A percentile compares a stretch with the other conserved stretches of the same genome.
Evolutionary conservation across 2,888 invertebrate species (phyloP).

Genomic region (Charanyca ferruginea): DNA sequence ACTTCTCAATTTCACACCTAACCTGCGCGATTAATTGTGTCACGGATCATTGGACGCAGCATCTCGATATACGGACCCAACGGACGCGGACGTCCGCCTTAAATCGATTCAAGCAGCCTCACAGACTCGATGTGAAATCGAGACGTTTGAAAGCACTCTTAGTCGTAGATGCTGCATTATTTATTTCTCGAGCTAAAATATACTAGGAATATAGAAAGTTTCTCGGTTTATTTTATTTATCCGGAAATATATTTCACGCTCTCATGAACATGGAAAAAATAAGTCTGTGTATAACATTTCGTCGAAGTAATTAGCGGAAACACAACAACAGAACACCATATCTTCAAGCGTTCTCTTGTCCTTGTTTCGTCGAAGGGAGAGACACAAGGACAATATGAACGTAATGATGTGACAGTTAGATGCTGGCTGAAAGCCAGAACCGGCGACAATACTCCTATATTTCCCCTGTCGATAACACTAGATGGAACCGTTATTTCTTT

Average conservation of each 20-base stretch:
- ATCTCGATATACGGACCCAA: slow-evolving; percentile 48
- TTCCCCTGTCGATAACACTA: slow-evolving; percentile 78
- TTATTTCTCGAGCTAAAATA: slow-evolving; percentile 40
- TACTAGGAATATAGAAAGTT: slow-evolving; percentile 10
- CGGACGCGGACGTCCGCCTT: slow-evolving; percentile 36
- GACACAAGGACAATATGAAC: slow-evolving; percentile 56
- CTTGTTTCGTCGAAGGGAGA: slow-evolving; percentile 39
- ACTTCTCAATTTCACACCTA: slow-evolving; percentile 51
- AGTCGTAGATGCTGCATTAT: slow-evolving; percentile 52
- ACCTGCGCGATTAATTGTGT: slow-evolving; percentile 53
- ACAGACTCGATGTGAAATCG: slow-evolving; percentile 44
- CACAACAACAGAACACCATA: slow-evolving; percentile 45
- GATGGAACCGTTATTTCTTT: slow-evolving; percentile 48
- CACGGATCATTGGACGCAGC: slow-evolving; percentile 50
- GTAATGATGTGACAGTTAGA: slow-evolving; percentile 66
- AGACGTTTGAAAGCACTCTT: slow-evolving; percentile 53
- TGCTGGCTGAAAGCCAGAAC: slow-evolving; percentile 78
- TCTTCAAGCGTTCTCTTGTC: slow-evolving; percentile 51
- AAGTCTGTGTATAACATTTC: slow-evolving; percentile 11
- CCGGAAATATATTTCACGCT: slow-evolving; percentile 15
- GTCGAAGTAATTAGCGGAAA: slow-evolving; percentile 47
- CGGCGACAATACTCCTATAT: slow-evolving; percentile 77
- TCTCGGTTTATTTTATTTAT: slow-evolving; percentile 19
- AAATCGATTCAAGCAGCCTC: slow-evolving; percentile 53
- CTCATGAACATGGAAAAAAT: slow-evolving; percentile 26